These are phyloP conservation scores for Sebastiscus albofasciatus DNA, from an alignment of 2,797 vertebrate species.

Conservation along the genomic window DNA sequence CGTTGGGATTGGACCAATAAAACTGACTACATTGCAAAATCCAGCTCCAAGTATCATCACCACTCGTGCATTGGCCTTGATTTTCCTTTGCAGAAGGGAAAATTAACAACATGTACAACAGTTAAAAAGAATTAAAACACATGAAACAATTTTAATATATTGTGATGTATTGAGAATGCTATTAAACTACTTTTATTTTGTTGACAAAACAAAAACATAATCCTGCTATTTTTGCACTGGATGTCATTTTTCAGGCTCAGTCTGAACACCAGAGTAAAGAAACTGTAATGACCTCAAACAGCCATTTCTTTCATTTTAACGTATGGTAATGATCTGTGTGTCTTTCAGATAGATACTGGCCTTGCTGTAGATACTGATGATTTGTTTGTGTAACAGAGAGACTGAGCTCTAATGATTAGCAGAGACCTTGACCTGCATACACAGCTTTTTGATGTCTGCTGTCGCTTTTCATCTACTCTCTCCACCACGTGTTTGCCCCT, in stretches of 20 bases:
- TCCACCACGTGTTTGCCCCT: background rate
- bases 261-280: background rate
- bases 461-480: slow-evolving; percentile 34
- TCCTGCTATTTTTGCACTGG: background rate
- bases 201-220: background rate
- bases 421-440: slow-evolving; percentile 44
- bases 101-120: background rate
- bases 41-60: background rate
- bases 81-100: background rate
- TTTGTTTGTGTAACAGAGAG: slow-evolving; percentile 21
- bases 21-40: background rate
- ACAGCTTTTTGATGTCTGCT: slow-evolving; percentile 36
- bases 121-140: background rate
- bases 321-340: background rate
- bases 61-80: background rate
- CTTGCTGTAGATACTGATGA: slow-evolving; percentile 12
- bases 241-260: background rate
- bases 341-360: background rate
- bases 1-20: background rate
- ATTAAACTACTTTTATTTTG: background rate
- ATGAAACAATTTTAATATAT: background rate
- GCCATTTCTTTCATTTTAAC: background rate
- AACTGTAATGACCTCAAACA: background rate
- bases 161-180: background rate
- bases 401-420: slow-evolving; percentile 38